A percentile compares a stretch with the other conserved stretches of the same genome.
Conservation (phyloP, 2,797 vertebrate genomes). For the Takifugu ocellatus region DNA sequence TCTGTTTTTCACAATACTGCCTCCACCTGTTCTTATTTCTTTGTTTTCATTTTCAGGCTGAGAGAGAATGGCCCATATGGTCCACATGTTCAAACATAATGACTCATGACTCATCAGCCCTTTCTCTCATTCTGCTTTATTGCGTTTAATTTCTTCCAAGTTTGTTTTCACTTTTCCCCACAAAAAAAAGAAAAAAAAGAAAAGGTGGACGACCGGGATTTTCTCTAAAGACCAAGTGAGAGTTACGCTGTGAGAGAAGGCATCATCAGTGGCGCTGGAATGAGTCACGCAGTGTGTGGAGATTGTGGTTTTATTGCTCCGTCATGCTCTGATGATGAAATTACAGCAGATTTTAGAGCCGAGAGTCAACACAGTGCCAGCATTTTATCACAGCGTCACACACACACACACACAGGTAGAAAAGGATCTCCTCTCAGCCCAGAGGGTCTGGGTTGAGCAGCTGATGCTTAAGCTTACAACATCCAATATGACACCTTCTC, state of each 20-base stretch:
- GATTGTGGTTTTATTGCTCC: slow-evolving; percentile 26
- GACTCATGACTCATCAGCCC: slow-evolving; percentile 50
- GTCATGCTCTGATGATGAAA: slow-evolving; percentile 18
- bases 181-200: slow-evolving; percentile 13
- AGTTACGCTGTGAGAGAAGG: slow-evolving; percentile 1
- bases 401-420: background rate
- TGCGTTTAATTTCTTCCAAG: slow-evolving; percentile 29
- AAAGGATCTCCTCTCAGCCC: slow-evolving; percentile 5
- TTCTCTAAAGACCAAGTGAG: slow-evolving; percentile 15
- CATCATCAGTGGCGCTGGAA: slow-evolving; percentile 14
- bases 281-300: slow-evolving; percentile 11
- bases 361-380: slow-evolving; percentile 5
- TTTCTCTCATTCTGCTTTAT: slow-evolving; percentile 12
- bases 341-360: background rate
- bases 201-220: background rate
- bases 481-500: background rate
- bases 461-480: background rate
- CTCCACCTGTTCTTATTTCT: slow-evolving; percentile 16
- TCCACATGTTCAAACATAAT: slow-evolving; percentile 47
- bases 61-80: slow-evolving; percentile 27
- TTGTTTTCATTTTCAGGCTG: slow-evolving; percentile 13
- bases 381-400: slow-evolving; percentile 15
- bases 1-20: too few species aligned
- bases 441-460: slow-evolving; percentile 10
- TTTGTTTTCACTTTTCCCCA: slow-evolving; percentile 24